Evolutionary conservation across 2,888 invertebrate genomes (phyloP), one percentile per base, ranked within the genome.

Genomic region (Sphaerophoria taeniata): DNA sequence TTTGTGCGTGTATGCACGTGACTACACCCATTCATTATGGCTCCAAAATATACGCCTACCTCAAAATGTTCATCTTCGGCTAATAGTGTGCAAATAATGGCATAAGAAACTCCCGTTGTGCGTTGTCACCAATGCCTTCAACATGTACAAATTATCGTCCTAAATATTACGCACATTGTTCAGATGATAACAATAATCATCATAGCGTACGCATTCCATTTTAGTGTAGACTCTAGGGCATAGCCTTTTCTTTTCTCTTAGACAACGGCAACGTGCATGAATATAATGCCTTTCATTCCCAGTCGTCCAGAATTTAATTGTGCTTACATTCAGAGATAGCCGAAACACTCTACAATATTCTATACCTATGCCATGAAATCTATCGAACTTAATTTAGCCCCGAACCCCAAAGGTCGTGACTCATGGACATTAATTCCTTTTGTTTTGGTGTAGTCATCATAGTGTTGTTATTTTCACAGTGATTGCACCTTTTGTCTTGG

Each of bases 381-480:
- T 61, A 77, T 77, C 72, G 77, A 72, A 77, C 55, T 72, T 77
- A 72, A 82, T 77, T 82, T 71, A 49, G 33, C 55, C 77, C 49
- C 53, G 60, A 73, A 39, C 31, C 77, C 55, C 53, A 72, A 77
- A 47, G 82, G 65, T 51, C 65, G 51, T 67, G 65, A 67, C 65
- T 49, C 53, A 77, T 69, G 47, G 56, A 47, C 77, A 82, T 77
- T 61, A 77, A 69, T 61, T 72, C 34, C 72, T 72, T 72, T 82
- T 82, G 77, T 82, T 82, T 58, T 12, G 53, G 53, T 47, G 47
- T 45, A 43, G 53, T 55, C 53, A 49, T 56, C 31, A 12, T 65
- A 47, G 36, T 67, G 49, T 75, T 34, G 67, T 79, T 72, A 63
- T 65, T 43, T n/a, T 55, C 56, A 55, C 16, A 14, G 33, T 43